phyloP scores from a whole-genome alignment of 2,113 vertebrate species.

The Columba livia region DNA sequence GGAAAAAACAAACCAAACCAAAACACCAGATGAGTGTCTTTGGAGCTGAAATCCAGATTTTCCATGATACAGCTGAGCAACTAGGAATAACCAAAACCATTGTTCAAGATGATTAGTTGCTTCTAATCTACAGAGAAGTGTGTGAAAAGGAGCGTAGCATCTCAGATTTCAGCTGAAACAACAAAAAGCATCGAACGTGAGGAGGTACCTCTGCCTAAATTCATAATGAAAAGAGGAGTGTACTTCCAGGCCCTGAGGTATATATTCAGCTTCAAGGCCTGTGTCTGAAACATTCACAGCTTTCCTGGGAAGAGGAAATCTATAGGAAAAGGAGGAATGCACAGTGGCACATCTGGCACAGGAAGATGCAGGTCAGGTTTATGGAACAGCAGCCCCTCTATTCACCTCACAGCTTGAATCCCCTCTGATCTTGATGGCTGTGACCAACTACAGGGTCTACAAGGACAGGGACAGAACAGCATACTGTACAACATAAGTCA shows the following conservation, averaged over 20 bases:
- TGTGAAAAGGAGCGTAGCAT: not conserved
- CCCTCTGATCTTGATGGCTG: not conserved
- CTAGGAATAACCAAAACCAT: not conserved
- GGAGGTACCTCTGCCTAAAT: not conserved
- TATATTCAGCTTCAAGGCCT: not conserved
- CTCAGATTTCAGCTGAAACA: not conserved
- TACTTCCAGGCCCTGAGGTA: not conserved
- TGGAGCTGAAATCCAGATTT: not conserved
- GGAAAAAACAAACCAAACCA: accelerated
- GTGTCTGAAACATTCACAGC: not conserved
- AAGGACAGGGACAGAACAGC: not conserved
- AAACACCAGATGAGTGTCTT: not conserved
- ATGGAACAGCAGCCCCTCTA: not conserved
- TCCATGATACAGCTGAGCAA: not conserved
- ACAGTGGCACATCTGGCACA: accelerated
- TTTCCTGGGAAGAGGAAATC: not conserved
- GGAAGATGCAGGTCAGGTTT: not conserved
- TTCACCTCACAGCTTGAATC: not conserved
- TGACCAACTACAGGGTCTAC: not conserved
- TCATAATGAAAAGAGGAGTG: not conserved
- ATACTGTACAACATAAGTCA: not conserved
- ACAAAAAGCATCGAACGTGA: not conserved
- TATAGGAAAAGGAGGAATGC: not conserved
- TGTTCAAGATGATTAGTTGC: not conserved
- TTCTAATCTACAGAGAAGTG: not conserved